These are phyloP conservation scores for Bombus breviceps DNA, from an alignment of 1,140 invertebrate species.

Conservation along the genomic window DNA sequence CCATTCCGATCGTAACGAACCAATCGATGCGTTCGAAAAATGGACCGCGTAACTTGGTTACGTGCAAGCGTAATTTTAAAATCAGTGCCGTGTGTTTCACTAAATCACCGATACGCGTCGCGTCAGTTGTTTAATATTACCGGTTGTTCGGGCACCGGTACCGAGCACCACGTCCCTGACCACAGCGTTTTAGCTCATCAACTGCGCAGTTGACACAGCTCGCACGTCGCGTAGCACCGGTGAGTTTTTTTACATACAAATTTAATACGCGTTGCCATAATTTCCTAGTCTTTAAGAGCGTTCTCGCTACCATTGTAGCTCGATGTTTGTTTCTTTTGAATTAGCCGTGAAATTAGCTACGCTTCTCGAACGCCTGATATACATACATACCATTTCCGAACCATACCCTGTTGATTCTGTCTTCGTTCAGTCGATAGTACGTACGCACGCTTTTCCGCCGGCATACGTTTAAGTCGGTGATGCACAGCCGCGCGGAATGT, in stretches of 20 bases:
- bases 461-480: conserved; percentile 7
- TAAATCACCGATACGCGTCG: conserved; percentile 53
- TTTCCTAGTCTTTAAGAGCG: neutral
- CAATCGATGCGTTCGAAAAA: neutral
- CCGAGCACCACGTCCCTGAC: conserved; percentile 71
- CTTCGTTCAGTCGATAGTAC: neutral
- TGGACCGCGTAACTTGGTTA: neutral
- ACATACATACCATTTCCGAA: conserved; percentile 26
- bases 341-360: neutral
- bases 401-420: conserved; percentile 7
- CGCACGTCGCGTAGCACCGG: conserved; percentile 73
- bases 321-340: neutral
- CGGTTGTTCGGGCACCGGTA: conserved; percentile 70
- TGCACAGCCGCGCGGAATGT: neutral
- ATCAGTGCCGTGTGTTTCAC: neutral
- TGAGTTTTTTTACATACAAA: conserved; percentile 71
- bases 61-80: neutral
- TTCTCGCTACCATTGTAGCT: neutral
- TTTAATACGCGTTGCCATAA: neutral
- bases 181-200: conserved; percentile 69
- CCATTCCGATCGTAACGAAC: neutral
- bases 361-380: conserved; percentile 10
- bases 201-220: conserved; percentile 79
- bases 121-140: conserved; percentile 26
- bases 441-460: conserved; percentile 8